Evolutionary conservation across 2,888 invertebrate species (phyloP), one percentile per base, ranked within the genome.

Genomic region (Drosophila helvetica): DNA sequence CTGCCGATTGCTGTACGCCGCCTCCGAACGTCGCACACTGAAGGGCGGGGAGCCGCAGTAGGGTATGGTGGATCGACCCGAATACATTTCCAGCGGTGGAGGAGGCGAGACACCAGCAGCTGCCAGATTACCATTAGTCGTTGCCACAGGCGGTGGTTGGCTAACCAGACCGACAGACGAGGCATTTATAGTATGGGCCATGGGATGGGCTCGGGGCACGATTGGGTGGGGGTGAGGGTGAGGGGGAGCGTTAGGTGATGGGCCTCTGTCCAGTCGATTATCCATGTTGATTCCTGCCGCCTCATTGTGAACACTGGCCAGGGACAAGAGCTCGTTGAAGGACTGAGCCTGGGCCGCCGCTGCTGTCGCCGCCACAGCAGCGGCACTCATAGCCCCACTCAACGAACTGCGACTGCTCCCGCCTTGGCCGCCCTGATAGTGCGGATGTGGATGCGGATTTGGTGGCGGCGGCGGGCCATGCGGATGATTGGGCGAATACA

Each of bases 21-120:
- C 87, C 50, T 87, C 88, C 7, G 88, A 77, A 15, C 86, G 78
- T 0, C 89, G 74, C 43, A 88, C 50, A 22, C 79, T 77, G 42
- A 79, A 88, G 15, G 90, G 92, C 80, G 78, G 93, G 81, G 90
- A 91, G 81, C 93, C 60, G 90, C 92, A 69, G 80, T 91, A 86
- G 76, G 86, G 83, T 62, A 84, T 82, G 10, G 92, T 88, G 80
- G 86, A 77, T 3, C 90, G 80, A 1, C 89, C 88, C 15, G 88
- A 88, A 43, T 88, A 86, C 89, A 88, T 87, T 58, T 87, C 89
- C 19, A 89, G 56, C 3, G 89, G 80, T n/a, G 88, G 88, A 33
- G 88, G 88, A 1, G 89, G 89, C 2, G 90, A 87, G 17, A 90
- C 88, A 38, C 38, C 38, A 1, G 83, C 79, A 3, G 85, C 79